phyloP scores from a whole-genome alignment of 1,140 invertebrate species.

The Panulirus ornatus region DNA sequence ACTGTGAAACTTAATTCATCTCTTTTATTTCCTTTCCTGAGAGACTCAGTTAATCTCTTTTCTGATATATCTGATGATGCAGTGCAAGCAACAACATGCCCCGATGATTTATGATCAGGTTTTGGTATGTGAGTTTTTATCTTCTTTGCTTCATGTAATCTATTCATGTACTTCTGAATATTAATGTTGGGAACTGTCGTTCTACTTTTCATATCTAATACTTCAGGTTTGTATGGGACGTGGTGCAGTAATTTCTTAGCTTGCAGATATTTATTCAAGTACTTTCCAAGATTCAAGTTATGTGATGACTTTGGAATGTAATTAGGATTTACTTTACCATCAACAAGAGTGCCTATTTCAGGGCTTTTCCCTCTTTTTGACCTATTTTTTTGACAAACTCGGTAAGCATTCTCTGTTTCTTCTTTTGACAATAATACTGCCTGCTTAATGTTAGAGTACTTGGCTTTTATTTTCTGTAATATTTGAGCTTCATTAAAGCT shows the following conservation, averaged over 20 bases:
- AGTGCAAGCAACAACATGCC: no score
- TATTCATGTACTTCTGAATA: conserved; percentile 29
- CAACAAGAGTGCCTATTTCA: conserved; percentile 9
- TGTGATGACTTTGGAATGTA: conserved; percentile 15
- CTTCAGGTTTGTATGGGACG: background rate
- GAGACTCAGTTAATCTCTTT: background rate
- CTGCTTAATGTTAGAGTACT: conserved; percentile 19
- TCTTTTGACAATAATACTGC: conserved; percentile 16
- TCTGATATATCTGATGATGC: background rate
- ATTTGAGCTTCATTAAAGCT: conserved; percentile 17
- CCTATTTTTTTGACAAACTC: background rate
- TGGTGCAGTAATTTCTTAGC: background rate
- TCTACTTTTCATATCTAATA: background rate
- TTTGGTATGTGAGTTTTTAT: no score
- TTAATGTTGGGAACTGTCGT: no score
- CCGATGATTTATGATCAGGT: no score
- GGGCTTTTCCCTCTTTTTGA: background rate
- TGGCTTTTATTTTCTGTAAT: conserved; percentile 37
- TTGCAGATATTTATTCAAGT: conserved; percentile 40
- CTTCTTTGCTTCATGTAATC: conserved; percentile 4
- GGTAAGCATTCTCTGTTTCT: background rate
- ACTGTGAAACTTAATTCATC: background rate
- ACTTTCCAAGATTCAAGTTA: conserved; percentile 35
- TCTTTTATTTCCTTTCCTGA: background rate
- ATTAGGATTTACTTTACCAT: conserved; percentile 51